A percentile compares a stretch with the other conserved stretches of the same genome.
Evolutionary conservation across 2,113 vertebrate genomes (phyloP).

Genomic region (Delphinapterus leucas): DNA sequence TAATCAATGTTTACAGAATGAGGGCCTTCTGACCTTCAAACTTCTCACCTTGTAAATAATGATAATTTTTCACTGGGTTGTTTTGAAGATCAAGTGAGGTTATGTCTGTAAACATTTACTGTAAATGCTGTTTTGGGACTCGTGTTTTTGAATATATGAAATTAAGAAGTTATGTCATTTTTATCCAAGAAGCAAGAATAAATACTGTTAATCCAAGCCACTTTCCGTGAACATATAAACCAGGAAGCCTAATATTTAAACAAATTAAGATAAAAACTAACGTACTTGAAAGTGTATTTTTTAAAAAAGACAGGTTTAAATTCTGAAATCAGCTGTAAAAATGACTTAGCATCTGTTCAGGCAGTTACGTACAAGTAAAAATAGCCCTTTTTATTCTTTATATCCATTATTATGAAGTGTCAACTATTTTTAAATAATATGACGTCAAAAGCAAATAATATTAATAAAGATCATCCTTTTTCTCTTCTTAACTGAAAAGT

Average conservation of each 20-base stretch:
- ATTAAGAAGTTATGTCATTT: constrained; percentile 45
- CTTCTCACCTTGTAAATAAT: constrained; percentile 39
- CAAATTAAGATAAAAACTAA: constrained; percentile 57
- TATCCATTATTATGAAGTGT: background rate
- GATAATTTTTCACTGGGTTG: constrained; percentile 27
- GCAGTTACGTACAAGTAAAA: background rate
- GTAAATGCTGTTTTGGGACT: constrained; percentile 10
- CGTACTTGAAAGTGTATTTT: background rate
- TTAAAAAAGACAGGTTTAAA: background rate
- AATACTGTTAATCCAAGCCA: constrained; percentile 49
- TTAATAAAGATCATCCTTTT: background rate
- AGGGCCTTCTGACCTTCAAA: constrained; percentile 35
- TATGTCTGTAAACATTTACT: constrained; percentile 42
- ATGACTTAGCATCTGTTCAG: background rate
- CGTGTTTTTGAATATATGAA: background rate
- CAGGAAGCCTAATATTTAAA: constrained; percentile 51
- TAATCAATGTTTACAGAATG: constrained; percentile 22
- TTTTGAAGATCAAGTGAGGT: constrained; percentile 44
- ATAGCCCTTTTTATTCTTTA: background rate
- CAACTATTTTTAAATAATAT: background rate
- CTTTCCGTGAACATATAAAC: constrained; percentile 35
- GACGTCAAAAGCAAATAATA: constrained; percentile 16
- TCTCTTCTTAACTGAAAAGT: constrained; percentile 13
- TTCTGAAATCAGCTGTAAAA: constrained; percentile 27
- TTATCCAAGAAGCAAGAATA: constrained; percentile 33